phyloP scores from a whole-genome alignment of 2,888 invertebrate species.

The Diabrotica balteata region DNA sequence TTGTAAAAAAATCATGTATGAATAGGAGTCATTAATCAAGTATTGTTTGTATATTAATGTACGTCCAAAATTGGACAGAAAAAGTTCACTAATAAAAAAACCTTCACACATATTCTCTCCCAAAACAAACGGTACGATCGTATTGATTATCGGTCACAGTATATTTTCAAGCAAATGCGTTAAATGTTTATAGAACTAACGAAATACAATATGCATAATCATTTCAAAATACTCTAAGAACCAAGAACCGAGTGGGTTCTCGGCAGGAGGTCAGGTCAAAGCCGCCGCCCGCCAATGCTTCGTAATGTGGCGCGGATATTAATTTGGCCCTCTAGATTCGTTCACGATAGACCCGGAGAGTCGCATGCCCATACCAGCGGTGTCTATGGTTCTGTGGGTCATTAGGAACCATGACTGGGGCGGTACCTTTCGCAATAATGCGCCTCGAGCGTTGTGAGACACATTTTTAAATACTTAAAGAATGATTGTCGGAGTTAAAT shows the following conservation, averaged over 20 bases:
- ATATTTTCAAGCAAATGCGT: too few relatives aligned
- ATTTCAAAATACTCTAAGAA: constrained; percentile 13
- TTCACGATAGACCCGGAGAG: constrained; percentile 29
- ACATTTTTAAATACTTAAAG: constrained; percentile 14
- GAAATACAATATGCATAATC: neutral
- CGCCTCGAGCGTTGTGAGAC: constrained; percentile 15
- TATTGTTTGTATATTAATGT: too few relatives aligned
- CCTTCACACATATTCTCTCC: too few relatives aligned
- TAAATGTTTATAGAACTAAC: too few relatives aligned
- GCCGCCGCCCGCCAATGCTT: constrained; percentile 56
- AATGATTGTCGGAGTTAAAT: constrained; percentile 7
- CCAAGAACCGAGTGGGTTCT: constrained; percentile 31
- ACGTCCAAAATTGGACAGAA: too few relatives aligned
- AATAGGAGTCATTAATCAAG: too few relatives aligned
- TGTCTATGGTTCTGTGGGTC: constrained; percentile 45
- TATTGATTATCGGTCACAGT: too few relatives aligned
- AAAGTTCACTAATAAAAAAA: too few relatives aligned
- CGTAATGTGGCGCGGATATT: constrained; percentile 56
- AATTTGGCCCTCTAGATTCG: constrained; percentile 53
- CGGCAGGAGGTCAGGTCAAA: constrained; percentile 54
- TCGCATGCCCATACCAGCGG: constrained; percentile 44
- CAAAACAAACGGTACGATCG: too few relatives aligned
- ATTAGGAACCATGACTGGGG: constrained; percentile 57
- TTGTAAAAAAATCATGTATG: too few relatives aligned
- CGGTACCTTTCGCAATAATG: constrained; percentile 33